phyloP scores from a whole-genome alignment of 1,140 invertebrate species.

The Orius laevigatus region DNA sequence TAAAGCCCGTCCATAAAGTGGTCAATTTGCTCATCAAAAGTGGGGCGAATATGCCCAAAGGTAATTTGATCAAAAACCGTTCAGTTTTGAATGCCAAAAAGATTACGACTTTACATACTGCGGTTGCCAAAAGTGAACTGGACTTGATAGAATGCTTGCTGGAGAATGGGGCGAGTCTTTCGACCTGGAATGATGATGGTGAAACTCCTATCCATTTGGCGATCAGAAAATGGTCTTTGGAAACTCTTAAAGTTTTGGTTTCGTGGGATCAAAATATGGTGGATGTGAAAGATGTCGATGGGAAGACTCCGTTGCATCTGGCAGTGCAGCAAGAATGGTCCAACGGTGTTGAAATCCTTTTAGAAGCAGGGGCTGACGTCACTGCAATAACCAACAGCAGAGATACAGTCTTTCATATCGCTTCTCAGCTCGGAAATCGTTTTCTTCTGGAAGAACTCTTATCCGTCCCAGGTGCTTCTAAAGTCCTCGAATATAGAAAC shows the following conservation, averaged over 20 bases:
- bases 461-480: slow-evolving; percentile 34
- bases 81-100: not conserved
- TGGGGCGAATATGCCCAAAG: slow-evolving; percentile 15
- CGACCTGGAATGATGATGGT: slow-evolving; percentile 34
- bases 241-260: slow-evolving; percentile 29
- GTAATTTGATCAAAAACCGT: slow-evolving; percentile 10
- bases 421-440: slow-evolving; percentile 37
- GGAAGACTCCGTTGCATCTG: slow-evolving; percentile 63
- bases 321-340: slow-evolving; percentile 46
- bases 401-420: slow-evolving; percentile 36
- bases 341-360: slow-evolving; percentile 38
- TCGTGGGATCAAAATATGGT: slow-evolving; percentile 24
- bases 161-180: slow-evolving; percentile 23
- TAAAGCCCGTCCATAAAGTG: not conserved
- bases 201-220: slow-evolving; percentile 42
- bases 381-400: slow-evolving; percentile 43
- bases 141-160: slow-evolving; percentile 28
- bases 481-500: slow-evolving; percentile 24
- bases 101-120: slow-evolving; percentile 13
- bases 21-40: slow-evolving; percentile 4
- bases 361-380: slow-evolving; percentile 51
- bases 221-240: slow-evolving; percentile 28
- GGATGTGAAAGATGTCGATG: slow-evolving; percentile 38
- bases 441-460: slow-evolving; percentile 44
- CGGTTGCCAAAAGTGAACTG: slow-evolving; percentile 16